These are phyloP conservation scores for Oligia latruncula DNA, from an alignment of 2,888 invertebrate genomes.

Conservation along the genomic window DNA sequence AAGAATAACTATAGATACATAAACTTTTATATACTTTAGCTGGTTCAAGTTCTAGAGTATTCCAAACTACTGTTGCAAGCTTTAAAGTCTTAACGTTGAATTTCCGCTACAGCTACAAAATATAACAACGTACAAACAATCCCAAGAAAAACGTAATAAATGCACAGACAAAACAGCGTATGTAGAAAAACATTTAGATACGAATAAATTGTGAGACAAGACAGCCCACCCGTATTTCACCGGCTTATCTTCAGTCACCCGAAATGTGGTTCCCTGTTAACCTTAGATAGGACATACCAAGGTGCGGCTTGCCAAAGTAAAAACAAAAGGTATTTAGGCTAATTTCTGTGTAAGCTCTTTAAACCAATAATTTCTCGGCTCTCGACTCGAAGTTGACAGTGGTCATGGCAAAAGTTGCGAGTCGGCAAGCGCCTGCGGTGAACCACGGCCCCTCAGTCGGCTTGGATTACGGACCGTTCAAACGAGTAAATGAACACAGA, in stretches of 20 bases:
- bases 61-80: neutral
- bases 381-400: constrained; percentile 70
- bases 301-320: constrained; percentile 51
- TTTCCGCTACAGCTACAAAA: neutral
- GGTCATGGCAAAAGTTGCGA: constrained; percentile 75
- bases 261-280: constrained; percentile 64
- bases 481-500: constrained; percentile 66
- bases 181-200: constrained; percentile 62
- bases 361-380: constrained; percentile 72
- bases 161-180: constrained; percentile 37
- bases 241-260: constrained; percentile 65
- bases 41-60: neutral
- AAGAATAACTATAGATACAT: neutral
- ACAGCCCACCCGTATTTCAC: constrained; percentile 62
- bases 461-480: constrained; percentile 73
- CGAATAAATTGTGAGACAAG: constrained; percentile 63
- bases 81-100: constrained; percentile 18
- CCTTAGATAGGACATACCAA: constrained; percentile 59
- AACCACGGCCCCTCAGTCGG: constrained; percentile 73
- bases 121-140: constrained; percentile 4
- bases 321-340: constrained; percentile 66
- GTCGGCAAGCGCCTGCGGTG: constrained; percentile 76
- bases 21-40: neutral
- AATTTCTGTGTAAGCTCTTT: constrained; percentile 68
- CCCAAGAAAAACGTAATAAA: constrained; percentile 34